Percentiles rank a stretch among this genome's conserved stretches.
These are phyloP conservation scores for Myiothlypis coronata DNA, from an alignment of 2,797 vertebrate genomes.

Conservation along the genomic window DNA sequence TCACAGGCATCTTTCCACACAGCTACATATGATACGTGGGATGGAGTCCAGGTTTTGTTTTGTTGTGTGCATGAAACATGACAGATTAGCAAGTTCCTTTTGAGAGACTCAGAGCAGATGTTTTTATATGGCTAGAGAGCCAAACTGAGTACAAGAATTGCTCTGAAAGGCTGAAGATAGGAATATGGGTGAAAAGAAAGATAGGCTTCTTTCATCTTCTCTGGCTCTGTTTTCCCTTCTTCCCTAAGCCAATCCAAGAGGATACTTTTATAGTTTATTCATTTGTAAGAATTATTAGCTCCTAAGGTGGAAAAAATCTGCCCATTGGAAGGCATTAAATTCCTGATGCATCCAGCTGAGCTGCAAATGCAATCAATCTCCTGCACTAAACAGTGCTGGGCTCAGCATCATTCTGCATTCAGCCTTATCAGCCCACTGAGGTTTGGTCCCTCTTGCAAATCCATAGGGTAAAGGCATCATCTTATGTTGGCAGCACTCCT, in stretches of 20 bases:
- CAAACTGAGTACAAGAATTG: not conserved
- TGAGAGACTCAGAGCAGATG: not conserved
- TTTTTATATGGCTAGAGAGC: not conserved
- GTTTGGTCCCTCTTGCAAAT: not conserved
- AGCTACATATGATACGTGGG: not conserved
- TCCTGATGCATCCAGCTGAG: not conserved
- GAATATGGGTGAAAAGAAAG: not conserved
- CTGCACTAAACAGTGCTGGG: not conserved
- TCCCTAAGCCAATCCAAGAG: not conserved
- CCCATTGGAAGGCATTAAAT: not conserved
- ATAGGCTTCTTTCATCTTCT: not conserved
- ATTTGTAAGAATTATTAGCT: not conserved
- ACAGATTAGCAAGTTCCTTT: not conserved
- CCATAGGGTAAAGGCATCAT: not conserved
- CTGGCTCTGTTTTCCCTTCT: not conserved
- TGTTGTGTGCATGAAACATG: not conserved
- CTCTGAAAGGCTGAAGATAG: not conserved
- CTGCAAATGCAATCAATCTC: not conserved
- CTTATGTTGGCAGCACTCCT: not conserved
- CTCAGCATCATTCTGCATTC: not conserved
- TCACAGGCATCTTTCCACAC: not conserved
- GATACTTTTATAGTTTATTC: not conserved
- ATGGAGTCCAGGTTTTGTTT: not conserved
- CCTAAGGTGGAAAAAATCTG: not conserved
- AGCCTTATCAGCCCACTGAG: not conserved